A percentile compares a stretch with the other conserved stretches of the same genome.
These are phyloP conservation scores for Anseranas semipalmata DNA, from an alignment of 2,113 vertebrate species.

Conservation along the genomic window DNA sequence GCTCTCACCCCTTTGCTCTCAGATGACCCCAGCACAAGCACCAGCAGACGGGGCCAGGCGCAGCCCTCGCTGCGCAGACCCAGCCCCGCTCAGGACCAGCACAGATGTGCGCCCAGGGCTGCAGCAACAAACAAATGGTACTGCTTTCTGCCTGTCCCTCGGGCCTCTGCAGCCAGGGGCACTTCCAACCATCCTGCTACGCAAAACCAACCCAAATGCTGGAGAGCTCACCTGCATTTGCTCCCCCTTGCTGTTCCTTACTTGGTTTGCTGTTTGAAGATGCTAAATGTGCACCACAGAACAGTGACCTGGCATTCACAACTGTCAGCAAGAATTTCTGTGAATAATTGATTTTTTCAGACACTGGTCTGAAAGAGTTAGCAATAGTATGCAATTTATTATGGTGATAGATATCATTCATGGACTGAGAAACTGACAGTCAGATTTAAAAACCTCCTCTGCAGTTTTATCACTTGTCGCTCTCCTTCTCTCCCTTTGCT, in stretches of 20 bases:
- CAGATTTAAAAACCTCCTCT: background rate
- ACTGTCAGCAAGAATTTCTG: slow-evolving; percentile 36
- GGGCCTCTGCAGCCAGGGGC: background rate
- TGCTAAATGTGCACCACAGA: background rate
- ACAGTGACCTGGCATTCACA: background rate
- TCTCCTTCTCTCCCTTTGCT: background rate
- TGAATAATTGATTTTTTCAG: slow-evolving; percentile 44
- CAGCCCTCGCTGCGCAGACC: no score
- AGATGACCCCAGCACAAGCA: no score
- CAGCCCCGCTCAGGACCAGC: no score
- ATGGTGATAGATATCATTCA: background rate
- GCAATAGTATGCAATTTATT: background rate
- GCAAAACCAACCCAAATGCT: background rate
- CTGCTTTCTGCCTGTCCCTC: background rate
- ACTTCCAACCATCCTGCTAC: background rate
- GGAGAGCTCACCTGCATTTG: background rate
- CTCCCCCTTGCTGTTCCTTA: background rate
- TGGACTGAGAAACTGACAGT: background rate
- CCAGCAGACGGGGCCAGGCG: background rate
- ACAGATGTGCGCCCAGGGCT: no score
- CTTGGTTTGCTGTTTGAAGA: background rate
- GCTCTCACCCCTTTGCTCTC: background rate
- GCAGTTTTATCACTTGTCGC: background rate
- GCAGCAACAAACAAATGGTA: background rate
- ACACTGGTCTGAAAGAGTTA: background rate